Base-by-base conservation (phyloP, 2,888 invertebrate genomes). In the Palloptera scutellata region DNA sequence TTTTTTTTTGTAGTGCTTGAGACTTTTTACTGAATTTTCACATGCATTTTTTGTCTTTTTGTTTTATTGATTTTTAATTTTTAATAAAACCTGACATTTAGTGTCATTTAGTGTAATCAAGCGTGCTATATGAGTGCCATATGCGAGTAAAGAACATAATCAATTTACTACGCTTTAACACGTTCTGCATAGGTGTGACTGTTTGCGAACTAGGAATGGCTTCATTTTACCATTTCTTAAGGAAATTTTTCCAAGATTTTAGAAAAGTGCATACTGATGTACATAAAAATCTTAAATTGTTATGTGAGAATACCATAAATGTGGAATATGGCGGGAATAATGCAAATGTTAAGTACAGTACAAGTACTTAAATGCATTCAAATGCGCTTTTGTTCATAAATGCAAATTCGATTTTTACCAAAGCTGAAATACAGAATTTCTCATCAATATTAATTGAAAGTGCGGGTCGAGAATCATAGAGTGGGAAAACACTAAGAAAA, bases 11-110 rank as follows among this genome's bases (percentile, higher is more conserved):
- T 13, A 64, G 52, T 42, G 53, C 58, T 53, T 19, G 20, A 51
- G 53, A 52, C 52, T 41, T 53, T 52, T 57, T 42, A 42, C 42
- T 40, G 20, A 54, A 17, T 66, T 66, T 62, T 59, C 66, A 62
- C 63, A 66, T 66, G 69, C 64, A 40, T 58, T 61, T 48, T 13
- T 64, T 59, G 42, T 59, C 6, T 42, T 15, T 48, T 42, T 42
- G 11, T 67, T 58, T 57, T 66, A 60, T 67, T 66, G 67, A 73
- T 64, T 75, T 73, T 73, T 73, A 75, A 67, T 71, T 65, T 73
- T 77, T 79, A 77, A 79, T 79, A 75, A 75, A 74, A 78, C 76
- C 73, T 79, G 78, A 77, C 80, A 78, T 80, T 74, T 76, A 79
- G 78, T 76, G 66, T 60, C 65, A 48, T 61, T 59, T 62, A 45